Percentiles rank a stretch among this genome's conserved stretches.
Conservation (phyloP, 2,888 invertebrate species). For the Nasonovia ribisnigri region DNA sequence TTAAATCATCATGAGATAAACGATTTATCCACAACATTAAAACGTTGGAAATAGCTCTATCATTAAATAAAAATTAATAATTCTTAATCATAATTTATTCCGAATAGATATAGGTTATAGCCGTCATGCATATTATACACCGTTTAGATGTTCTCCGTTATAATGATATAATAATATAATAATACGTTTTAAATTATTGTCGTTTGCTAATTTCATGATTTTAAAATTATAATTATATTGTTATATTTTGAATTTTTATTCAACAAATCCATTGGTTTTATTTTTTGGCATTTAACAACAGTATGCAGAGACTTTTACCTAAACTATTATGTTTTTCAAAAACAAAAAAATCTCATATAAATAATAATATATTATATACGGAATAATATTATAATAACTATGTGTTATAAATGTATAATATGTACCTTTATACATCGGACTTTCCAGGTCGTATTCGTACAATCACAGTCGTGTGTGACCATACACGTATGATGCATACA, state of each 20-base stretch:
- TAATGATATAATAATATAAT: not conserved
- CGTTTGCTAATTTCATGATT: not conserved
- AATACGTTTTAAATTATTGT: not conserved
- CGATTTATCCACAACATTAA: not conserved
- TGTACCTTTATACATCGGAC: slow-evolving; percentile 16
- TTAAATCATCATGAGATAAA: not conserved
- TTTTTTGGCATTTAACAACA: not conserved
- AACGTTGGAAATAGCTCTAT: not conserved
- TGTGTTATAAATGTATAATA: not conserved
- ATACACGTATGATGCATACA: not conserved
- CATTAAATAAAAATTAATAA: not conserved
- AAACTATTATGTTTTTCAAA: not conserved
- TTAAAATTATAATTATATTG: not conserved
- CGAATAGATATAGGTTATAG: not conserved
- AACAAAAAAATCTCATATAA: not conserved
- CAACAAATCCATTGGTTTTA: not conserved
- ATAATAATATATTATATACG: not conserved
- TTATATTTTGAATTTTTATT: not conserved
- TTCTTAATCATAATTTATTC: not conserved
- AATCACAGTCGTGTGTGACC: slow-evolving; percentile 56
- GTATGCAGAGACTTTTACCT: not conserved
- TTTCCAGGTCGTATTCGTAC: slow-evolving; percentile 47
- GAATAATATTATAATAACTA: slow-evolving; percentile 8
- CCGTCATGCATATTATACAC: not conserved
- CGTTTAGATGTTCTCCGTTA: not conserved